A percentile compares a stretch with the other conserved stretches of the same genome.
Conservation (phyloP, 2,888 invertebrate genomes). For the Scaptomyza tumidula region DNA sequence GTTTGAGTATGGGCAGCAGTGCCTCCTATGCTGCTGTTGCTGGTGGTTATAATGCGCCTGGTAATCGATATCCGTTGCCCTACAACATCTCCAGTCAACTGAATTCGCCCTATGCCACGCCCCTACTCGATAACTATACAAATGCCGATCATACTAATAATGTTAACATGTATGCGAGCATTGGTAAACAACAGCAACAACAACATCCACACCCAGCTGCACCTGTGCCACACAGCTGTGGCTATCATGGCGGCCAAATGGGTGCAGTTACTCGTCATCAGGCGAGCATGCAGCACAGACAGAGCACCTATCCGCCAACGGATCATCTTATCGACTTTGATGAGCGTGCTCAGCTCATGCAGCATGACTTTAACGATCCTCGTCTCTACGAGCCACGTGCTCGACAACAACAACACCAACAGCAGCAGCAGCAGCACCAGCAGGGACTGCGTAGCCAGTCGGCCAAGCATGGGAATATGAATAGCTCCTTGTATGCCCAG, state of each 20-base stretch:
- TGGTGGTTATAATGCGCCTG: slow-evolving; percentile 83
- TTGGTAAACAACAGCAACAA: slow-evolving; percentile 51
- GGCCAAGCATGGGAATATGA: slow-evolving; percentile 21
- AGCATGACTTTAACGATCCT: slow-evolving; percentile 75
- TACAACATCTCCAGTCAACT: slow-evolving; percentile 83
- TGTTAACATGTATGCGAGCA: slow-evolving; percentile 67
- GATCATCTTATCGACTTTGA: slow-evolving; percentile 83
- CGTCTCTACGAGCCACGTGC: slow-evolving; percentile 56
- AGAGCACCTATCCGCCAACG: slow-evolving; percentile 75
- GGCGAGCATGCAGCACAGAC: slow-evolving; percentile 66
- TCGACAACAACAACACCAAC: slow-evolving; percentile 12
- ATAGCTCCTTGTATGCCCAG: slow-evolving; percentile 50
- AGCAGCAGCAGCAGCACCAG: slow-evolving; percentile 17
- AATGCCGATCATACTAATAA: slow-evolving; percentile 56
- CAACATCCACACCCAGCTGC: slow-evolving; percentile 17
- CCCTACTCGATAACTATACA: slow-evolving; percentile 48
- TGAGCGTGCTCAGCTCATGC: slow-evolving; percentile 77
- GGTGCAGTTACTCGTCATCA: slow-evolving; percentile 8
- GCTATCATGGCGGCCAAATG: slow-evolving; percentile 55
- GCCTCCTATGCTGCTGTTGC: slow-evolving; percentile 80
- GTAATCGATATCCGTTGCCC: slow-evolving; percentile 84
- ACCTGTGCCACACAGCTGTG: slow-evolving; percentile 64
- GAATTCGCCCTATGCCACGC: slow-evolving; percentile 73
- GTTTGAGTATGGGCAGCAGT: slow-evolving; percentile 74
- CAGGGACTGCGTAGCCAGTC: slow-evolving; percentile 22